Evolutionary conservation across 2,888 invertebrate genomes (phyloP).

Genomic region (Stegana nigrithorax): DNA sequence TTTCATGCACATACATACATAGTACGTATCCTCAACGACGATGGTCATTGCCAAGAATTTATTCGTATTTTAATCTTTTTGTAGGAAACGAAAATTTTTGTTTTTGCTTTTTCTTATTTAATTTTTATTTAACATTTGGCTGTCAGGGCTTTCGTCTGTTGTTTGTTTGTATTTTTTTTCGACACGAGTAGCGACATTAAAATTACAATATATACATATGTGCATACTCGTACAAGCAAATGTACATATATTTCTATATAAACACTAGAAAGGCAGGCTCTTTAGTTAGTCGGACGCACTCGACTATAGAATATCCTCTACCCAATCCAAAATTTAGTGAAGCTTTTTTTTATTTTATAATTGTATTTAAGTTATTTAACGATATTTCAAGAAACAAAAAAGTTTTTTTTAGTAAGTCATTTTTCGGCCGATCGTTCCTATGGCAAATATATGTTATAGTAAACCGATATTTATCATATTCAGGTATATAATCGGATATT

Average conservation of each 20-base stretch:
- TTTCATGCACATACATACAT: background rate
- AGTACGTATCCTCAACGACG: conserved; percentile 25
- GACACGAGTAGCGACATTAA: conserved; percentile 9
- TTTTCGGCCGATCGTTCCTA: no score
- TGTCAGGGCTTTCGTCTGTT: conserved; percentile 26
- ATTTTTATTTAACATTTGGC: conserved; percentile 44
- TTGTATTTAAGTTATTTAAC: no score
- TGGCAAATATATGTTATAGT: no score
- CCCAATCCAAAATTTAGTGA: no score
- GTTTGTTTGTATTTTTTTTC: background rate
- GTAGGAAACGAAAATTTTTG: conserved; percentile 15
- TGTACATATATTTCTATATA: background rate
- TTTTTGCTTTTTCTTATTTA: conserved; percentile 27
- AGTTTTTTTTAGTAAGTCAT: no score
- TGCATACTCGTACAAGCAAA: background rate
- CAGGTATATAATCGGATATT: no score
- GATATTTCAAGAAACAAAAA: no score
- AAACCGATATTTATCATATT: no score
- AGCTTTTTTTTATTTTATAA: no score
- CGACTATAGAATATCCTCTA: no score
- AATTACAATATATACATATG: background rate
- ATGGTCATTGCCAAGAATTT: conserved; percentile 62
- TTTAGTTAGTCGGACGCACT: no score
- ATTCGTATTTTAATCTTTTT: conserved; percentile 59
- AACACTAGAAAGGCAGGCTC: background rate